phyloP scores from a whole-genome alignment of 2,113 vertebrate genomes.

The Gasterosteus nipponicus region DNA sequence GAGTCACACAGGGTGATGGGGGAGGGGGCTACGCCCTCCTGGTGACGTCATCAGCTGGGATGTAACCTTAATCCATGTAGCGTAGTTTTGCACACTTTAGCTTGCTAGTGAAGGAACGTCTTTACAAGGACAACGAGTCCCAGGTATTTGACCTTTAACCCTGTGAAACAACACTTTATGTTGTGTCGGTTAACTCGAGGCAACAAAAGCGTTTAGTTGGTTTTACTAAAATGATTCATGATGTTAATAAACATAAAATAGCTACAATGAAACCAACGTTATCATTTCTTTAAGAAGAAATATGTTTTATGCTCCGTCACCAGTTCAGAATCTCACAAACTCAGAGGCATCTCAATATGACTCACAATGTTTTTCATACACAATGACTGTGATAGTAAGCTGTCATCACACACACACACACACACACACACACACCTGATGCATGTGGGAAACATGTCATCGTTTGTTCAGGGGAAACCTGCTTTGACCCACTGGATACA shows the following conservation, averaged over 20 bases:
- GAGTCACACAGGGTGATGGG: no score
- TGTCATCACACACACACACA: not conserved
- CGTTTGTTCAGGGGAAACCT: slow-evolving; percentile 56
- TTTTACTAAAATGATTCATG: not conserved
- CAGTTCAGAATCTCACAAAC: not conserved
- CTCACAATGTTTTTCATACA: no score
- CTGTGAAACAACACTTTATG: not conserved
- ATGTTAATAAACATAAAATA: not conserved
- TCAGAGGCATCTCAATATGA: no score
- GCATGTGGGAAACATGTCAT: slow-evolving; percentile 65
- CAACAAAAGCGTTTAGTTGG: not conserved
- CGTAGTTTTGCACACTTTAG: no score
- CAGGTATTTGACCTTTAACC: not conserved
- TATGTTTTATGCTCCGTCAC: not conserved
- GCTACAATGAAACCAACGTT: not conserved
- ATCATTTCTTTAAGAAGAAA: not conserved
- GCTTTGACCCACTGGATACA: slow-evolving; percentile 26
- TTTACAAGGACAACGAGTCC: no score
- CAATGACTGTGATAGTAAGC: not conserved
- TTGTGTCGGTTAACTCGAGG: not conserved
- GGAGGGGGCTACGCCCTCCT: no score
- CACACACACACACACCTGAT: slow-evolving; percentile 36
- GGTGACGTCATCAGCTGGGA: no score
- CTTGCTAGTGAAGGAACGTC: no score
- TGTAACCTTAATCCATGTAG: no score